Base-by-base conservation (phyloP, 2,797 vertebrate species). In the Erethizon dorsatum region DNA sequence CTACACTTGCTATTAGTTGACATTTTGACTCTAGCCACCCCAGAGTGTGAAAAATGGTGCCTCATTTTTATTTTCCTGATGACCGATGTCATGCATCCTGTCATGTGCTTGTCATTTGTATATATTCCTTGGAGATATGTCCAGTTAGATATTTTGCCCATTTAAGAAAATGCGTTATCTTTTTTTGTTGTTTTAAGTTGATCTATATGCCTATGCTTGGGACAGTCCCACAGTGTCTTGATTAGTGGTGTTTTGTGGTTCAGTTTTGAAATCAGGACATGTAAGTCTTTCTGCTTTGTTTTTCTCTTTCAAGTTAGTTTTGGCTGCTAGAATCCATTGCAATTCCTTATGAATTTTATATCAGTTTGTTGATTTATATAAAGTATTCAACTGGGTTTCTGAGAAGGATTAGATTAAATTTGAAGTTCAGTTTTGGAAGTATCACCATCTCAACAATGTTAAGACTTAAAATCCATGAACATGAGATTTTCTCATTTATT, bases 401-500 rank as follows among this genome's bases (percentile, higher is more conserved):
- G n/a, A 71, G 11, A 45, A 31, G 13, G 20, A 52, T 84, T 92
- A 26, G 83, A 22, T 33, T 83, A 50, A 83, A 59, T 59, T 4
- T 69, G 33, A n/a, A n/a, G 31, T 83, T 92, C 5, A 88, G 31
- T 92, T 90, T 83, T 45, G 41, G 14, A 3, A 79, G 7, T 52
- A 56, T 79, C 65, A 65, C 61, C 52, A 26, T 59, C 26, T 85
- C 65, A 79, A 78, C 37, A 69, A 13, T 90, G 41, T 84, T 89
- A 59, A 31, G 5, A 37, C 22, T 92, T 67, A 63, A 12, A 33
- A 57, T 78, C 31, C 75, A 65, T 41, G 33, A 57, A 41, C 24
- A 45, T 83, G 20, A n/a, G 28, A 26, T 88, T 95, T 92, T 88
- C 47, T 5, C 45, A 73, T 88, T 96, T 89, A 85, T 85, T 88